phyloP scores from a whole-genome alignment of 2,888 invertebrate species.

The Apamea monoglypha region DNA sequence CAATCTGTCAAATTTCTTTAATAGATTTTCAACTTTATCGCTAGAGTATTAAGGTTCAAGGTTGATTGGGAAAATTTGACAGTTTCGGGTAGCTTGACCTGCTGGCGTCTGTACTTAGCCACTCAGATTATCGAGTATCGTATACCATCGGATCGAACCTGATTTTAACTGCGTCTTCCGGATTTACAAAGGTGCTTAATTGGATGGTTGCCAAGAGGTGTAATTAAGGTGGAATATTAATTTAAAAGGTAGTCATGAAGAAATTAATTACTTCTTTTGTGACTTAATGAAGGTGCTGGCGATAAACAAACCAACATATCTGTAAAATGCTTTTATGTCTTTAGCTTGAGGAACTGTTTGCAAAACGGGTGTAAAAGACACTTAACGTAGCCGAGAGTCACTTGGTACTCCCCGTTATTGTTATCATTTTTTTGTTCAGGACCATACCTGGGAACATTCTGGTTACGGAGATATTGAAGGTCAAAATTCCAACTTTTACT shows the following conservation, averaged over 20 bases:
- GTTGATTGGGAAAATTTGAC: too few relatives aligned
- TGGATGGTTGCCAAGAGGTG: conserved; percentile 10
- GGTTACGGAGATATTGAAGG: not conserved
- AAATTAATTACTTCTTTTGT: conserved; percentile 16
- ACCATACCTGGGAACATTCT: not conserved
- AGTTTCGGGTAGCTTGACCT: too few relatives aligned
- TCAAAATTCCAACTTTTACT: not conserved
- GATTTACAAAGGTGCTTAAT: conserved; percentile 34
- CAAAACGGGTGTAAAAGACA: not conserved
- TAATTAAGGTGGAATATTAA: conserved; percentile 27
- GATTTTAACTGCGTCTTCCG: conserved; percentile 53
- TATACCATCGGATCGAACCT: conserved; percentile 48
- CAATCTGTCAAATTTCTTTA: too few relatives aligned
- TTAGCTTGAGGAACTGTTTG: not conserved
- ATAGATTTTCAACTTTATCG: too few relatives aligned
- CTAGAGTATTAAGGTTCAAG: too few relatives aligned
- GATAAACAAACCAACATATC: conserved; percentile 9
- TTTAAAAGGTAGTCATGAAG: conserved; percentile 4
- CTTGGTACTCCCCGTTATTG: not conserved
- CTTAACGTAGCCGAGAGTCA: not conserved
- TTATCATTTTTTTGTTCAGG: not conserved
- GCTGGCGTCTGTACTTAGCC: conserved; percentile 48
- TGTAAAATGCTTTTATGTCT: not conserved
- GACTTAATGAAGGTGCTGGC: conserved; percentile 17
- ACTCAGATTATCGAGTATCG: conserved; percentile 64